A percentile compares a stretch with the other conserved stretches of the same genome.
Evolutionary conservation across 2,888 invertebrate genomes (phyloP).

Genomic region (Tinea semifulvella): DNA sequence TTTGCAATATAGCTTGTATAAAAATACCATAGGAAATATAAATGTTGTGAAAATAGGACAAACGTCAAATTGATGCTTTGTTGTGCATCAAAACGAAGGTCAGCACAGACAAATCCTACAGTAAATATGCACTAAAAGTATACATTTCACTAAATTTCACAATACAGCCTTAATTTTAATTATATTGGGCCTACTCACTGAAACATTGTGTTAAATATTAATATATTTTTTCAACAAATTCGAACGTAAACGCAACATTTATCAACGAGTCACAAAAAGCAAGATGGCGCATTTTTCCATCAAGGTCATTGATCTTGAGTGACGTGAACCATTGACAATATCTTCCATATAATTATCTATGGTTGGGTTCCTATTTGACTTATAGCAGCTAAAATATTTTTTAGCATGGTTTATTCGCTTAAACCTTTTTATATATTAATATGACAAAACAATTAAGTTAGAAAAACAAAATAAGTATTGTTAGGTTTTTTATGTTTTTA

Average conservation of each 20-base stretch:
- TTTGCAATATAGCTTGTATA: not conserved
- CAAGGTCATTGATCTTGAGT: conserved; percentile 10
- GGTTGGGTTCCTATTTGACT: no score
- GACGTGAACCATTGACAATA: not conserved
- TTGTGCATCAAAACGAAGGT: conserved; percentile 69
- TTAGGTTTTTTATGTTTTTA: no score
- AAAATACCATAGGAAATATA: conserved; percentile 8
- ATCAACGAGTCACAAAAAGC: conserved; percentile 19
- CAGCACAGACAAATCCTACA: conserved; percentile 65
- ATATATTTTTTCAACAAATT: conserved; percentile 46
- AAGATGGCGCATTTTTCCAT: conserved; percentile 12
- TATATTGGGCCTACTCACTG: conserved; percentile 42
- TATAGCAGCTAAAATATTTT: no score
- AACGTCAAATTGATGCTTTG: conserved; percentile 69
- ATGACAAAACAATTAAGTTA: no score
- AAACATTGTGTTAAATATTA: conserved; percentile 54
- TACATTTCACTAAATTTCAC: conserved; percentile 26
- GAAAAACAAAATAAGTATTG: no score
- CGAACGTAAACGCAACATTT: conserved; percentile 61
- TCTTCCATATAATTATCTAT: no score
- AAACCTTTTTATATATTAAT: no score
- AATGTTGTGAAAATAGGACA: conserved; percentile 68
- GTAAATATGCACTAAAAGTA: conserved; percentile 38
- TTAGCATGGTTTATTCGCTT: no score
- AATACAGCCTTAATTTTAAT: conserved; percentile 25